Conservation (phyloP, 2,797 vertebrate species). For the Enteromius unitaeniatus region DNA sequence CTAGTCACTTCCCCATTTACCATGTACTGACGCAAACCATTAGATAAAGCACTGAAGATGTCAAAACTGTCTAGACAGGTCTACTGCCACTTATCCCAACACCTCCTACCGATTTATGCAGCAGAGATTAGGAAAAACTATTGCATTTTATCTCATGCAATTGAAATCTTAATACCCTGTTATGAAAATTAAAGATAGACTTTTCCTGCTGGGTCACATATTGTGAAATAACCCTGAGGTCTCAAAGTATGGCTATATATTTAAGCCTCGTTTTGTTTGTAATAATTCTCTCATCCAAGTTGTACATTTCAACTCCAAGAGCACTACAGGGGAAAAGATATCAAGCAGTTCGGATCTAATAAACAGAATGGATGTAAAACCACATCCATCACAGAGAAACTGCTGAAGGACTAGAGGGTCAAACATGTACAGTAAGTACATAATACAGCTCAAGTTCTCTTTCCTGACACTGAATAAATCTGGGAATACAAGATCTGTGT, state of each 20-base stretch:
- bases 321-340: slow-evolving; percentile 4
- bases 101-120: neutral
- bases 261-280: slow-evolving; percentile 28
- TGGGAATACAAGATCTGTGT: neutral
- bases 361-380: slow-evolving; percentile 44
- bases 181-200: neutral
- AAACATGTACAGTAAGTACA: slow-evolving; percentile 24
- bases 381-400: slow-evolving; percentile 37
- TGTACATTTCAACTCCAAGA: neutral
- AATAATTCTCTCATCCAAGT: neutral
- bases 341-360: slow-evolving; percentile 37
- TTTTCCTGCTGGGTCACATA: neutral
- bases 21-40: neutral
- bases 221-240: neutral
- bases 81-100: slow-evolving; percentile 12
- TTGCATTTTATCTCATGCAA: neutral
- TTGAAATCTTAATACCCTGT: neutral
- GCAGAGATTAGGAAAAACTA: slow-evolving; percentile 2
- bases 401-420: slow-evolving; percentile 9
- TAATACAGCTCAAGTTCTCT: slow-evolving; percentile 43
- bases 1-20: neutral
- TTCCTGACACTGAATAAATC: slow-evolving; percentile 45
- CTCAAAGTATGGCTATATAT: neutral
- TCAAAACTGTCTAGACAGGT: slow-evolving; percentile 44
- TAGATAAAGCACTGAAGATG: slow-evolving; percentile 26